Percentiles rank a stretch among this genome's conserved stretches.
phyloP scores from a whole-genome alignment of 2,797 vertebrate genomes.

The Manis javanica region DNA sequence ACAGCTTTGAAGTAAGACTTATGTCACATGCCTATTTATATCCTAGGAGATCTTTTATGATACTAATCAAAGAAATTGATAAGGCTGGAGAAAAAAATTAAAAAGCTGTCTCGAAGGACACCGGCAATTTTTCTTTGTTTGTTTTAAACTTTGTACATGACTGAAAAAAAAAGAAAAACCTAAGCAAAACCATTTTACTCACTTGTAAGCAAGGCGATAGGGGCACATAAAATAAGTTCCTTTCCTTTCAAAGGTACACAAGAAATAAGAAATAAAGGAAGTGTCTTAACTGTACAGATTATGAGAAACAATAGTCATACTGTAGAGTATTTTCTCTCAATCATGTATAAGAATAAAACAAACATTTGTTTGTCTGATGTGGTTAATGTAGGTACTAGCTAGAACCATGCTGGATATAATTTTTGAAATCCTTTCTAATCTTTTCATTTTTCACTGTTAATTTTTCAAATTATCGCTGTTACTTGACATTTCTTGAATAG shows the following conservation, averaged over 20 bases:
- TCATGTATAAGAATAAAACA: neutral
- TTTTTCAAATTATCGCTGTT: neutral
- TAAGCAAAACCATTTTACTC: constrained; percentile 15
- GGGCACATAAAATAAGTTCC: neutral
- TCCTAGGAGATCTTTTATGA: neutral
- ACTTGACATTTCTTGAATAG: neutral
- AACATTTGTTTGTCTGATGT: neutral
- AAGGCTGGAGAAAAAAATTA: neutral
- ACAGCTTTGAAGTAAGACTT: neutral
- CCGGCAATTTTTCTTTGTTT: neutral
- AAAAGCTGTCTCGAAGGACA: neutral
- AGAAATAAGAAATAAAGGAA: neutral
- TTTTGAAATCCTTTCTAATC: neutral
- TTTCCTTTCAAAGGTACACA: constrained; percentile 17
- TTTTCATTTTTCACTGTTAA: neutral
- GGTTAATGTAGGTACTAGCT: neutral
- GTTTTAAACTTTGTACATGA: neutral
- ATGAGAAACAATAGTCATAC: neutral
- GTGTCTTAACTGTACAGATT: neutral
- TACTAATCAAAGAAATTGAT: neutral
- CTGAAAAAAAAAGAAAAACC: neutral
- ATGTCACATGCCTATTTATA: neutral
- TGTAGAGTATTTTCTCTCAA: neutral
- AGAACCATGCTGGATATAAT: neutral
- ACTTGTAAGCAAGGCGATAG: neutral